Base-by-base conservation (phyloP, 2,113 vertebrate species). In the Neogobius melanostomus region DNA sequence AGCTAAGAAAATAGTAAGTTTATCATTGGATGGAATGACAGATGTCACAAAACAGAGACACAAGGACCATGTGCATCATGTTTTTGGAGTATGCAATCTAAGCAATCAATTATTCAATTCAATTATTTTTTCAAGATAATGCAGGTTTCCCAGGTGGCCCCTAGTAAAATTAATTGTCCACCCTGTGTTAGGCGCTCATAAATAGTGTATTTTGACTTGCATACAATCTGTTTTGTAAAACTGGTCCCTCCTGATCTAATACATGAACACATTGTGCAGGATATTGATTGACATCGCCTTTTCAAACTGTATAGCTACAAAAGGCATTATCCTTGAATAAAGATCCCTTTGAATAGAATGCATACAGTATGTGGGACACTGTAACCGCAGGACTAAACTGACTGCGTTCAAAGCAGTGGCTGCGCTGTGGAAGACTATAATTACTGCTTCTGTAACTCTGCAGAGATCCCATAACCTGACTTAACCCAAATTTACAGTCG, bases 391-490 rank as follows among this genome's bases (percentile, higher is more conserved):
- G 64, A 66, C 71, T 51, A 61, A 48, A 82, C 74, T 72, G 67
- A 83, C 81, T 84, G 80, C 83, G 72, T 84, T 81, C 71, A 72
- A 66, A 80, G 79, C 17, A 62, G 68, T 51, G 61, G 53, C 75
- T 81, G 80, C 76, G 69, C 71, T 76, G 71, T 76, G 74, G 77
- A 79, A 66, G 11, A 71, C 82, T 87, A 52, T 89, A 88, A 91
- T 91, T 89, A 86, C 70, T 16, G 61, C 70, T 65, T 45, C 54
- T 75, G 84, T 73, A 51, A 53, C 72, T 53, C 60, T 79, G 46
- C 63, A 2, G 15, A 64, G 68, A 79, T 85, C 63, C 12, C 16
- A 16, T 84, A 85, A 85, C 88, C 88, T 66, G 68, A 85, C 2
- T 52, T 82, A 83, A 88, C 87, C 85, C 68, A 71, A 42, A 76